Conservation (phyloP, 2,888 invertebrate genomes). For the Thumatha senex region DNA sequence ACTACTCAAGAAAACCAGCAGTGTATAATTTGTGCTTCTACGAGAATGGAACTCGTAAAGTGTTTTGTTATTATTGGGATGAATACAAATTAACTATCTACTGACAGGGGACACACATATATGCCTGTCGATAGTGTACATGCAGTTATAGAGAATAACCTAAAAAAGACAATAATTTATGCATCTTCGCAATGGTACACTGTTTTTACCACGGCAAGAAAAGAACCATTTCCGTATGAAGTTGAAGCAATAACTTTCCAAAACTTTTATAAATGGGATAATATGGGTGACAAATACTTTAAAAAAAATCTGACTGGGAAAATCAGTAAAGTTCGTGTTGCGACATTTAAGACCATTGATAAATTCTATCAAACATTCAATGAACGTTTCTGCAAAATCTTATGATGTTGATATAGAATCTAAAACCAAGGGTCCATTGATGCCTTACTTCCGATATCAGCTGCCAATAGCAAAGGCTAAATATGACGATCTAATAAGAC, state of each 20-base stretch:
- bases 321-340: conserved; percentile 5
- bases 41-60: conserved; percentile 4
- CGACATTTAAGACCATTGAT: not conserved
- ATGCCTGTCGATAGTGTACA: conserved; percentile 2
- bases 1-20: not conserved
- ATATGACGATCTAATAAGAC: too few species aligned
- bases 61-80: conserved; percentile 9
- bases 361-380: too few species aligned
- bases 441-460: too few species aligned
- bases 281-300: conserved; percentile 4
- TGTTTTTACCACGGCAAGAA: conserved; percentile 11
- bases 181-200: conserved; percentile 14
- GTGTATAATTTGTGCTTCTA: conserved; percentile 7
- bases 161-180: conserved; percentile 10
- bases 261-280: conserved; percentile 16
- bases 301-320: conserved; percentile 8
- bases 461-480: too few species aligned
- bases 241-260: conserved; percentile 9
- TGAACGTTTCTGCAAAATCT: too few species aligned
- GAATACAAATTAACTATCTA: conserved; percentile 2
- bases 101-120: not conserved
- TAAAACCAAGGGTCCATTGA: not conserved
- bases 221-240: conserved; percentile 8
- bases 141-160: conserved; percentile 2
- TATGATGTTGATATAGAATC: too few species aligned